A percentile compares a stretch with the other conserved stretches of the same genome.
These are phyloP conservation scores for Epizoanthus scotinus DNA, from an alignment of 92 coral and sea anemone species.

Conservation along the genomic window DNA sequence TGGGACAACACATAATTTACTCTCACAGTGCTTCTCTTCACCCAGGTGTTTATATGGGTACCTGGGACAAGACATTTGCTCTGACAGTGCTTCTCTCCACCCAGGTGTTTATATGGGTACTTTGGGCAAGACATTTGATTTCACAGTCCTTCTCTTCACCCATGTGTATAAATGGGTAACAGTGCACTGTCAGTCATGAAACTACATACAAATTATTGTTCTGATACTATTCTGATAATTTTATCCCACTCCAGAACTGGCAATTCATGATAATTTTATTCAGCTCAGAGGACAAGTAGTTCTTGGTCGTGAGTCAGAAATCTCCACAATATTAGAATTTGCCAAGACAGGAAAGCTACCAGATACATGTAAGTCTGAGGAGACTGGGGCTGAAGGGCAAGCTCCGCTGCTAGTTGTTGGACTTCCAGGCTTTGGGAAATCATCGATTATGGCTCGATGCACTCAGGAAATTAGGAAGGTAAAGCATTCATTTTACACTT, in stretches of 20 bases:
- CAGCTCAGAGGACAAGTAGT: slow-evolving; percentile 67
- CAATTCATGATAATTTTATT: slow-evolving; percentile 67
- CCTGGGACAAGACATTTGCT: too few species aligned
- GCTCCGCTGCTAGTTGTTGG: slow-evolving; percentile 60
- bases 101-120: too few species aligned
- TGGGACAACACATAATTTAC: too few species aligned
- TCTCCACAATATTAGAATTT: slow-evolving; percentile 59
- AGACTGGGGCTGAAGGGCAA: slow-evolving; percentile 22
- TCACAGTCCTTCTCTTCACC: too few species aligned
- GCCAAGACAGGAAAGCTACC: slow-evolving; percentile 49
- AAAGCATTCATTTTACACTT: neutral
- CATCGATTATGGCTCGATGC: slow-evolving; percentile 75
- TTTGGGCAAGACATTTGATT: too few species aligned
- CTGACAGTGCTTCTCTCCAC: too few species aligned
- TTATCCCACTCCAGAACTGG: slow-evolving; percentile 33
- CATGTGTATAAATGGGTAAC: too few species aligned
- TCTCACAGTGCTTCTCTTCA: too few species aligned
- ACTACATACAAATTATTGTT: too few species aligned
- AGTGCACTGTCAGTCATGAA: too few species aligned
- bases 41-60: too few species aligned
- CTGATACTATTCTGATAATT: neutral
- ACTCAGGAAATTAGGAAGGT: slow-evolving; percentile 67
- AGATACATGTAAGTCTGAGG: slow-evolving; percentile 24
- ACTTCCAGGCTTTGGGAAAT: slow-evolving; percentile 77
- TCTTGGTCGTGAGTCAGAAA: slow-evolving; percentile 62